Conservation (phyloP, 2,797 vertebrate species). For the Lindbergichthys nudifrons region DNA sequence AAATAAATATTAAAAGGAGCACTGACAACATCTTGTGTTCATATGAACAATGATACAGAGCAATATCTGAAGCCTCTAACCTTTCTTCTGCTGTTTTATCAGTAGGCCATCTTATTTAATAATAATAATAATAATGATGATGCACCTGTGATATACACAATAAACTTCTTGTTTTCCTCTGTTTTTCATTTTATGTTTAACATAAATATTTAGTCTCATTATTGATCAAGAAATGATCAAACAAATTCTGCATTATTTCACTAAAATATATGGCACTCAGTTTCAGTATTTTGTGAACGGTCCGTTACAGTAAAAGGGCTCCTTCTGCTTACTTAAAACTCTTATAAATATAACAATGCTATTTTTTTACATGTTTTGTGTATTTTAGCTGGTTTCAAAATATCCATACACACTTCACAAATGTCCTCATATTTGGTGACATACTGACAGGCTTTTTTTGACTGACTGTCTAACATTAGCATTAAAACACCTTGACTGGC, state of each 20-base stretch:
- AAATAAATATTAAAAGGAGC: constrained; percentile 75
- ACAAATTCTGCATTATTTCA: constrained; percentile 25
- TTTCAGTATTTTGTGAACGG: constrained; percentile 5
- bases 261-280: constrained; percentile 1
- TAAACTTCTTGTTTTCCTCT: constrained; percentile 15
- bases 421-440: constrained; percentile 19
- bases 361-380: constrained; percentile 1
- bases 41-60: constrained; percentile 36
- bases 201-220: constrained; percentile 57
- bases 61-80: constrained; percentile 28
- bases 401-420: constrained; percentile 2
- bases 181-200: constrained; percentile 59
- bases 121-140: constrained; percentile 6
- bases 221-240: constrained; percentile 55
- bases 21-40: constrained; percentile 26
- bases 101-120: background rate
- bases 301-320: constrained; percentile 17
- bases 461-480: constrained; percentile 16
- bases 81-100: constrained; percentile 37
- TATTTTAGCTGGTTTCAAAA: constrained; percentile 4
- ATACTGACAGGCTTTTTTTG: constrained; percentile 11
- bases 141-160: constrained; percentile 11
- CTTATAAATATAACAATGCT: background rate
- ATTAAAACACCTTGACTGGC: constrained; percentile 20
- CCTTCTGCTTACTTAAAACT: background rate